Base-by-base conservation (phyloP, 2,888 invertebrate genomes). In the Erannis defoliaria region DNA sequence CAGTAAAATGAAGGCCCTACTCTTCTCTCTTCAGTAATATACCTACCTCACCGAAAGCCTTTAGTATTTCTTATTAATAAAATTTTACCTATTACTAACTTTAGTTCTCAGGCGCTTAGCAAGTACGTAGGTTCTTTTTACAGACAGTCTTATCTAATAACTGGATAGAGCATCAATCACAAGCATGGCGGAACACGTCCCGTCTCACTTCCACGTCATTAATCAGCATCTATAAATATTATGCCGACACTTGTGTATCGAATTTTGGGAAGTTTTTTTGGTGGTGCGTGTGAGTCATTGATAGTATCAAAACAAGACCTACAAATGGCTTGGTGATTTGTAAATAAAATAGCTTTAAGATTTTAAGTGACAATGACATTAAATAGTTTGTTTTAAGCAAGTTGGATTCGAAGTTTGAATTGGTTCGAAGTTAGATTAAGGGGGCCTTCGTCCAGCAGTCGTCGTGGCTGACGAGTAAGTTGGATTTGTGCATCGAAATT, bases 161-260 rank as follows among this genome's bases (percentile, higher is more conserved):
- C 85, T 80, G 78, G 81, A 82, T 80, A 77, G 71, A 76, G 78
- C 77, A 92, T 93, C 88, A 82, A 91, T 93, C 93, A 91, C 79
- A 74, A 72, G 72, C 73, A 71, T 73, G 75, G 73, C 77, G 76
- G 71, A 83, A 78, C 82, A 77, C 80, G 86, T 85, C 88, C 85
- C 86, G 85, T 84, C 80, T 80, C 84, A 86, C 85, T 85, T 84
- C 82, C 80, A 85, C 73, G 77, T 89, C 91, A 91, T 93, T 92
- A 92, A 92, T 93, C 92, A 92, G 86, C 81, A 89, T 91, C 89
- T 91, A 90, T 86, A 89, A 90, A 90, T 86, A 87, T 86, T 84
- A 73, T 78, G 76, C 82, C 82, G 86, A 87, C 87, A 90, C 82
- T 88, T 86, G 87, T 86, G 86, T 82, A 82, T 85, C 86, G 84